phyloP scores from a whole-genome alignment of 2,113 vertebrate species.

The Furnarius figulus region DNA sequence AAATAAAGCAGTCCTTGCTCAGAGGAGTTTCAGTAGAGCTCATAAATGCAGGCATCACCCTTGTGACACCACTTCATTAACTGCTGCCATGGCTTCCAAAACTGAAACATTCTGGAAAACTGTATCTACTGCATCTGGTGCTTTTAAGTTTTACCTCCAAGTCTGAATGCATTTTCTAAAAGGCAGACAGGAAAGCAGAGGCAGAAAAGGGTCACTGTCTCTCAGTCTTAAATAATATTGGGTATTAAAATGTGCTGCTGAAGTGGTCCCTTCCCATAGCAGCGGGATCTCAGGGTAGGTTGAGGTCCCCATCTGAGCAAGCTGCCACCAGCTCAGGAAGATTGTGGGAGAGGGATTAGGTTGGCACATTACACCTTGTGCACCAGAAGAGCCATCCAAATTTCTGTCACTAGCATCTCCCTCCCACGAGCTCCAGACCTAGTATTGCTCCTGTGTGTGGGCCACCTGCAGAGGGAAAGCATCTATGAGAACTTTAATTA shows the following conservation, averaged over 20 bases:
- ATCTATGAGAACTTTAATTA: neutral
- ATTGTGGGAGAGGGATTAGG: neutral
- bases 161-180: neutral
- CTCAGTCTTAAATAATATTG: too few species aligned
- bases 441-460: neutral
- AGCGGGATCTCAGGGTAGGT: neutral
- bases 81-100: neutral
- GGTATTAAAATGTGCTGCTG: neutral
- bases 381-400: neutral
- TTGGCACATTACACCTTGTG: neutral
- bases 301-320: neutral
- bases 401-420: neutral
- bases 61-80: neutral
- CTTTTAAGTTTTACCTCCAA: neutral
- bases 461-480: neutral
- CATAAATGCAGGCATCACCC: neutral
- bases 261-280: neutral
- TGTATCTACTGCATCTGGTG: neutral
- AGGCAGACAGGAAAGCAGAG: neutral
- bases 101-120: neutral
- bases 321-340: neutral
- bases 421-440: neutral
- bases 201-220: fast-evolving
- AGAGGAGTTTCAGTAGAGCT: neutral
- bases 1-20: neutral